Evolutionary conservation across 2,888 invertebrate genomes (phyloP), one percentile per base, ranked within the genome.

Genomic region (Alloplasta piceator): DNA sequence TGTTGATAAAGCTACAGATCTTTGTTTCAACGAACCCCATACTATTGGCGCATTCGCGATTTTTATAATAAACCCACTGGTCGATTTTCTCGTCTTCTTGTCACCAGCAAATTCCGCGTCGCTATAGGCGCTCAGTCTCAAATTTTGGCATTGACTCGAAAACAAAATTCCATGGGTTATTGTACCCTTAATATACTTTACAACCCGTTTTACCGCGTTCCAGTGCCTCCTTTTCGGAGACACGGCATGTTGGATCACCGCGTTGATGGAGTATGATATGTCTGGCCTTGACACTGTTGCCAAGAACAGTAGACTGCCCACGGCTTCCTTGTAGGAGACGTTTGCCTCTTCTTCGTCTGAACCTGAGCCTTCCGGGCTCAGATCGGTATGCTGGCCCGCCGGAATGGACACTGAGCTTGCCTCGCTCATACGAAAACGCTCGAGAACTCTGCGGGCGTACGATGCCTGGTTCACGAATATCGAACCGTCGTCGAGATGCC

Each of bases 351-450:
- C n/a, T n/a, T n/a, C n/a, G n/a, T n/a, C n/a, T n/a, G n/a, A n/a
- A n/a, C n/a, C n/a, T n/a, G n/a, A n/a, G n/a, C n/a, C n/a, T n/a
- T n/a, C n/a, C n/a, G n/a, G n/a, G n/a, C n/a, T n/a, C n/a, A n/a
- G n/a, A n/a, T n/a, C n/a, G n/a, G n/a, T n/a, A n/a, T n/a, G n/a
- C n/a, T n/a, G n/a, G n/a, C n/a, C n/a, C n/a, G n/a, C n/a, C n/a
- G n/a, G 86, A 5, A 85, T 82, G 4, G 81, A 55, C 10, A 85
- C 86, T 14, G 82, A 6, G 64, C 87, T 87, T 14, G 80, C 77
- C 26, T 86, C 72, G 61, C 67, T 63, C 84, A 87, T 83, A 0
- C 77, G 73, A 41, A 80, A 84, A 36, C 78, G 77, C 0, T 74
- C 48, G 5, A 82, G 55, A 1, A 83, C 55, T 6, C 39, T 72